Evolutionary conservation across 2,888 invertebrate genomes (phyloP).

Genomic region (Epinotia bilunana): DNA sequence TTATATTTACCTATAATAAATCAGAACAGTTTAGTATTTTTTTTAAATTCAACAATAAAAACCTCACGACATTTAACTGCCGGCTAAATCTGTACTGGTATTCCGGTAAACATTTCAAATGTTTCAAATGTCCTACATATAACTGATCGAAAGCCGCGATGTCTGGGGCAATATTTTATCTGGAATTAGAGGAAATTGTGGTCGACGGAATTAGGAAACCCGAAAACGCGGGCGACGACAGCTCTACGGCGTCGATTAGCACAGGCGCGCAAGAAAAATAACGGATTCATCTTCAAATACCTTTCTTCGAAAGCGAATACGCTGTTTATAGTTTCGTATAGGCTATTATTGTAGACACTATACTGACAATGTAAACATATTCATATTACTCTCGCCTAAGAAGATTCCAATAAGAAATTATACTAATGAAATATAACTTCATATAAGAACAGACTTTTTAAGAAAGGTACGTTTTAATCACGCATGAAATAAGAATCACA

Average conservation of each 20-base stretch:
- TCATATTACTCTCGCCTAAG: background rate
- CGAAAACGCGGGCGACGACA: conserved; percentile 36
- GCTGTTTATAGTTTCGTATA: background rate
- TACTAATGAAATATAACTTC: no score
- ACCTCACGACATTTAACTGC: background rate
- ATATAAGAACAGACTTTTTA: no score
- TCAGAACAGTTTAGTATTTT: background rate
- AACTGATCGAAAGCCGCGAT: conserved; percentile 8
- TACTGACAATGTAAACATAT: background rate
- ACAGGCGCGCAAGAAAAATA: conserved; percentile 36
- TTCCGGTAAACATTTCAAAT: conserved; percentile 18
- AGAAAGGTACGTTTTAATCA: no score
- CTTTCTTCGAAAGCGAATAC: conserved; percentile 11
- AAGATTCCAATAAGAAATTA: no score
- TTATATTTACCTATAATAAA: background rate
- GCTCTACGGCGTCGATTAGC: conserved; percentile 41
- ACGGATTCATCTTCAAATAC: conserved; percentile 18
- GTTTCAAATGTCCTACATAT: conserved; percentile 22
- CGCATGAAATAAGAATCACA: conserved; percentile 6
- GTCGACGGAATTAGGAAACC: conserved; percentile 42
- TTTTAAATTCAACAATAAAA: background rate
- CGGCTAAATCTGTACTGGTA: background rate
- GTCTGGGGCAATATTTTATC: conserved; percentile 45
- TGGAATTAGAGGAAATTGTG: conserved; percentile 46
- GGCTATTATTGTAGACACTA: background rate